phyloP scores from a whole-genome alignment of 2,797 vertebrate species.

The Florisuga fusca region DNA sequence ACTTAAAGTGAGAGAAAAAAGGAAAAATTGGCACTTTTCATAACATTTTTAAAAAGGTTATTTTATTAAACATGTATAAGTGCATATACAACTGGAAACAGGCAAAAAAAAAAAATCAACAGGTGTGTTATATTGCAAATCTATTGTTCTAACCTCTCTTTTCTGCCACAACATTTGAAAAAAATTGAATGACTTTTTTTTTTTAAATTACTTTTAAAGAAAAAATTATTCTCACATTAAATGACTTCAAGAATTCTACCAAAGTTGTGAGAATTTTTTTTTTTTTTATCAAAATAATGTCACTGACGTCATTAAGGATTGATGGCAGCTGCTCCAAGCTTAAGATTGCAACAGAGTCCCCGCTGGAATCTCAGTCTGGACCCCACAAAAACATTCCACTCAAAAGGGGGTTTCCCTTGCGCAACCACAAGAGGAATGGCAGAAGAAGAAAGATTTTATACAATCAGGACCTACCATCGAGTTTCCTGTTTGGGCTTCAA shows the following conservation, averaged over 20 bases:
- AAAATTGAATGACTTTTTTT: not conserved
- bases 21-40: not conserved
- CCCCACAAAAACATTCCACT: slow-evolving; percentile 31
- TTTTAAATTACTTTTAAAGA: not conserved
- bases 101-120: not conserved
- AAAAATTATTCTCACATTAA: not conserved
- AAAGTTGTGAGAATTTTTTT: not conserved
- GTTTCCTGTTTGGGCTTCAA: slow-evolving; percentile 10
- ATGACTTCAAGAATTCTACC: not conserved
- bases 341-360: slow-evolving; percentile 38
- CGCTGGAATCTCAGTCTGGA: not conserved
- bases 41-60: not conserved
- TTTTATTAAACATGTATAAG: not conserved
- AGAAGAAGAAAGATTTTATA: slow-evolving; percentile 26
- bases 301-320: not conserved
- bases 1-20: not conserved
- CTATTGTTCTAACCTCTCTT: not conserved
- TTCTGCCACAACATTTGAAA: not conserved
- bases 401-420: slow-evolving; percentile 11
- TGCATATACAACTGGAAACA: not conserved
- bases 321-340: not conserved
- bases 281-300: not conserved
- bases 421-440: not conserved
- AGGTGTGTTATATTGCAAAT: not conserved
- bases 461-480: not conserved